Evolutionary conservation across 64 coral and sea anemone species (phyloP), one percentile per base, ranked within the genome.

Genomic region (Montipora efflorescens): DNA sequence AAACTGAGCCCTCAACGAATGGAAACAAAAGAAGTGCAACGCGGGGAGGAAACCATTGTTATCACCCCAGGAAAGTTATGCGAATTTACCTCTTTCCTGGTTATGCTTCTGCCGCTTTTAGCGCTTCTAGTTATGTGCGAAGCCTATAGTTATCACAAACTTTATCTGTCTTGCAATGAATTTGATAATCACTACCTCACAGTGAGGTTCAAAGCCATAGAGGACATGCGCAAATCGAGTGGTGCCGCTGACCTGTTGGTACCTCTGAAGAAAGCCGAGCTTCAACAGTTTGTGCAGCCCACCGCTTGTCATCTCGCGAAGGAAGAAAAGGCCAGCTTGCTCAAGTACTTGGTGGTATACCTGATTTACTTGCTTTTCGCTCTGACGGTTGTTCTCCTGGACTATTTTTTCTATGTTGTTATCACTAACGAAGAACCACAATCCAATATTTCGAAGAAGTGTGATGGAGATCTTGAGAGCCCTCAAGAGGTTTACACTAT

Each of bases 101-200:
- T 59, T 36, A 90, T 99, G 95, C 87, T 99, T 0, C 68, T 99
- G 16, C 98, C 95, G 11, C 67, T 99, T 19, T 16, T 99, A 18
- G 90, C 94, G 69, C 91, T 99, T 6, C 9, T 99, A 12, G 73
- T 96, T 28, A 59, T 99, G 11, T 95, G 92, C 47, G 98, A 99
- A 48, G 92, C 95, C 0, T 99, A 96, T 59, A 79, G 76, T 4
- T 99, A 99, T 83, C 95, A 99, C 48, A 99, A 99, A 18, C 86
- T 89, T 0, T 99, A 95, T 20, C 58, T 96, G 23, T 84, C 95
- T 14, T 91, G 84, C 23, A 96, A 99, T 87, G 88, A 77, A 23
- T 99, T 99, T 81, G 92, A 99, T 45, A 99, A 99, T 22, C 95
- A 96, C 46, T 99, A 94, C 36, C 90, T 99, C 14, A 99, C 98